A percentile compares a stretch with the other conserved stretches of the same genome.
phyloP scores from a whole-genome alignment of 2,888 invertebrate genomes.

The Cinara cedri region DNA sequence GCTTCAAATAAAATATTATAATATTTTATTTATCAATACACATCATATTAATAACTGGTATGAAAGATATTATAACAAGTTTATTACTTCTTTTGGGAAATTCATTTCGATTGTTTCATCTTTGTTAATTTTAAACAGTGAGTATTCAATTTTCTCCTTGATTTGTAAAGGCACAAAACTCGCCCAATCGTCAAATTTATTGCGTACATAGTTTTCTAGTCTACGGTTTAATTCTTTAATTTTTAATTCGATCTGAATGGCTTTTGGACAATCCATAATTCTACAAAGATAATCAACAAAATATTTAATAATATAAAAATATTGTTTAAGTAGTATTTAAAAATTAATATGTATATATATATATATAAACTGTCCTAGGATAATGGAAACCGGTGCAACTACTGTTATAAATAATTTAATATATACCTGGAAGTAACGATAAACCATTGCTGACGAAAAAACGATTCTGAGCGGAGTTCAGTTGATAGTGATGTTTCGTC shows the following conservation, averaged over 20 bases:
- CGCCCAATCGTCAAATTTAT: conserved; percentile 75
- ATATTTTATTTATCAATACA: neutral
- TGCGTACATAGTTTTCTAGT: conserved; percentile 70
- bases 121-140: conserved; percentile 68
- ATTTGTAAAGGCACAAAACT: conserved; percentile 71
- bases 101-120: conserved; percentile 69
- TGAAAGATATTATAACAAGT: neutral
- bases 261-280: conserved; percentile 68
- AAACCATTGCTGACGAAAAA: no score
- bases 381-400: no score
- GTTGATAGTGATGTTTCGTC: no score
- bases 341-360: no score
- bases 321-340: no score
- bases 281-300: conserved; percentile 61
- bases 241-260: conserved; percentile 65
- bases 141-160: conserved; percentile 69
- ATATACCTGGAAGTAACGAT: no score
- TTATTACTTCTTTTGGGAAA: conserved; percentile 70
- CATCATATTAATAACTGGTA: neutral
- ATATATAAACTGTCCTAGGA: no score
- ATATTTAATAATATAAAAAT: neutral
- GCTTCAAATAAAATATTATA: conserved; percentile 17
- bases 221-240: conserved; percentile 72
- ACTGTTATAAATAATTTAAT: no score
- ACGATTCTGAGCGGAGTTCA: no score